Conservation (phyloP, 2,797 vertebrate species). For the Silurus aristotelis region DNA sequence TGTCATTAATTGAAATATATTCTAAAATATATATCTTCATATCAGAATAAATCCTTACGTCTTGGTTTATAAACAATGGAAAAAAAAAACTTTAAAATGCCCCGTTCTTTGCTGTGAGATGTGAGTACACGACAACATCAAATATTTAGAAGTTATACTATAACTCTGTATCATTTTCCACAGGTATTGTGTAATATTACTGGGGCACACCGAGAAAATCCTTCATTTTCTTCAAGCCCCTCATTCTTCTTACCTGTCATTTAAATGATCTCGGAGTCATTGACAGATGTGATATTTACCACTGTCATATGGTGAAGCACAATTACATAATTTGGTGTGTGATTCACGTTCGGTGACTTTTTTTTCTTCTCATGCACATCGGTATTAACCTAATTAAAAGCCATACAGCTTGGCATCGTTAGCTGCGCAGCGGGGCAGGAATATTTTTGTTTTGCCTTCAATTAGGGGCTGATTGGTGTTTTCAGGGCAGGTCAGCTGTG, state of each 20-base stretch:
- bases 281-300: conserved; percentile 40
- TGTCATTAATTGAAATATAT: not conserved
- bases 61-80: not conserved
- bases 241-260: conserved; percentile 29
- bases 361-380: conserved; percentile 85
- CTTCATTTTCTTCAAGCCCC: not conserved
- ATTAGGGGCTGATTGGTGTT: conserved; percentile 98
- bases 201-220: not conserved
- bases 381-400: conserved; percentile 95
- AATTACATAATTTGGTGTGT: conserved; percentile 84
- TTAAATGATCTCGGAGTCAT: conserved; percentile 3
- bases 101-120: not conserved
- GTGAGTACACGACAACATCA: not conserved
- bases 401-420: conserved; percentile 93
- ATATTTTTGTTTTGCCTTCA: conserved; percentile 97
- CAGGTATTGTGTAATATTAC: conserved; percentile 25
- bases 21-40: not conserved
- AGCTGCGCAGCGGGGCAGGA: conserved; percentile 93
- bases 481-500: conserved; percentile 98
- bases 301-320: conserved; percentile 70
- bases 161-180: conserved; percentile 7
- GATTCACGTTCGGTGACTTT: conserved; percentile 87
- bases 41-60: not conserved
- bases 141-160: conserved; percentile 19
- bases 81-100: not conserved